Evolutionary conservation across 1,140 invertebrate species (phyloP), one percentile per base, ranked within the genome.

Genomic region (Apis cerana): DNA sequence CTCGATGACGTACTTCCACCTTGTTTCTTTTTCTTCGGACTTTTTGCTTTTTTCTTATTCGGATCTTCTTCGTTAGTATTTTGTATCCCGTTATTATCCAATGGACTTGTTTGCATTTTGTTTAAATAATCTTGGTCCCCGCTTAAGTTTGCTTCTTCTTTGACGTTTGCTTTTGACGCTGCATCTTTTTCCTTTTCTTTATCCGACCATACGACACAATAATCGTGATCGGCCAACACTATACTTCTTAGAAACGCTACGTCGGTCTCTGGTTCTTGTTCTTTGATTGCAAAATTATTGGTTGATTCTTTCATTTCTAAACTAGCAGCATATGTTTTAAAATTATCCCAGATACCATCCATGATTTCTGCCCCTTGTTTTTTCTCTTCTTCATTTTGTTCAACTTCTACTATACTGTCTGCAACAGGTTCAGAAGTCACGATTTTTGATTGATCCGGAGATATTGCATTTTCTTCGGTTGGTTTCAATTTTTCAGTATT

Each of bases 291-390:
- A 8, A 88, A 50, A 56, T 21, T 77, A 33, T n/a, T 82, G 5
- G 54, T 43, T 3, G 86, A 71, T 1, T 88, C 87, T 33, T 94
- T 90, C 71, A 94, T 95, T 54, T 94, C 94, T 50, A 95, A 92
- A 82, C 94, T 94, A 17, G 96, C 96, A 85, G 96, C 95, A 90
- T 96, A 96, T 52, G 95, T 96, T 90, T 97, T 96, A 79, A 97
- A 97, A 90, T 97, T 97, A 89, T 97, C 96, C 97, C 97, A 97
- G 90, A 97, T 97, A n/a, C 96, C 96, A 84, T 96, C 95, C 88
- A 96, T 95, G 80, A 94, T 93, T 58, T 91, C 90, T 0, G 90
- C 93, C 33, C 93, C 92, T 61, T 94, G 89, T 61, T 93, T 89
- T 85, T 95, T 94, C 27, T 95, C 93, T 70, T 95, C 94, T 80